Evolutionary conservation across 2,113 vertebrate genomes (phyloP).

Genomic region (Heptranchias perlo): DNA sequence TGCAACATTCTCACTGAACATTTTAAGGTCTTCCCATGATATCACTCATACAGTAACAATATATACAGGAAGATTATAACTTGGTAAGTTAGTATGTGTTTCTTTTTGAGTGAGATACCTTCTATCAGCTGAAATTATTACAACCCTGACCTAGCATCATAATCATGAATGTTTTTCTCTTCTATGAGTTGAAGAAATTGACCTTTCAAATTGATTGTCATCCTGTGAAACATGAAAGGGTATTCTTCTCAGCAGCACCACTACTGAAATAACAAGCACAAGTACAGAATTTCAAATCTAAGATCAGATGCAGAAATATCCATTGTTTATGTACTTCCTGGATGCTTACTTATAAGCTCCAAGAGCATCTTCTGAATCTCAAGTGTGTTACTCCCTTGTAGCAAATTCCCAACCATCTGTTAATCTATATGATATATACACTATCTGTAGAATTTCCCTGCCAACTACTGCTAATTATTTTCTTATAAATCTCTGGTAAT

Average conservation of each 20-base stretch:
- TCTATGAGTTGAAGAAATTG: neutral
- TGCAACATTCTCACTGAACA: neutral
- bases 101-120: neutral
- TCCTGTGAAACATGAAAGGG: neutral
- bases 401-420: neutral
- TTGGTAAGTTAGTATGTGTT: neutral
- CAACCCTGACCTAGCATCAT: too few relatives aligned
- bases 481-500: neutral
- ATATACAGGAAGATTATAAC: neutral
- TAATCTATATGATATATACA: neutral
- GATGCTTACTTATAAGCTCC: neutral
- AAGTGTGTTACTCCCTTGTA: neutral
- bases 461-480: neutral
- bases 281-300: neutral
- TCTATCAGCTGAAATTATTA: neutral
- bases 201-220: neutral
- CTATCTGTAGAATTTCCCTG: neutral
- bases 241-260: neutral
- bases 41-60: neutral
- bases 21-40: neutral
- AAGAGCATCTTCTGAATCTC: neutral
- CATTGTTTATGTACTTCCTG: neutral
- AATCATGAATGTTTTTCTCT: neutral
- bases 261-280: neutral
- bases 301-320: neutral